Evolutionary conservation across 2,113 vertebrate genomes (phyloP).

Genomic region (Forbesichthys papilliferus): DNA sequence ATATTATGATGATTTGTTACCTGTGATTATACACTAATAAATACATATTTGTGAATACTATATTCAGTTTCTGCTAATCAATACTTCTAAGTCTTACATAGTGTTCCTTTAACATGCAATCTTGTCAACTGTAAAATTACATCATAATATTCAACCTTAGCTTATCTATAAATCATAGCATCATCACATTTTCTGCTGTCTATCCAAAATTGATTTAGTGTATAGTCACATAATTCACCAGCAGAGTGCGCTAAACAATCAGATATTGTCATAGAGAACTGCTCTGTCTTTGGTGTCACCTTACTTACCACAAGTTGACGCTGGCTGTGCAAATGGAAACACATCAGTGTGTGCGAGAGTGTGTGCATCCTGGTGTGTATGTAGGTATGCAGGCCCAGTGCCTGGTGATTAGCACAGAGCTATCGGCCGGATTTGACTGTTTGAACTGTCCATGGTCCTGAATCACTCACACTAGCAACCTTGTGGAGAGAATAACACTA

Average conservation of each 20-base stretch:
- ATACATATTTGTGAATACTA: no score
- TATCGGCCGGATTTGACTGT: neutral
- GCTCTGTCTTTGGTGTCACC: slow-evolving; percentile 4
- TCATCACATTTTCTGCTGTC: neutral
- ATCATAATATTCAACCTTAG: no score
- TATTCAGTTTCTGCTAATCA: no score
- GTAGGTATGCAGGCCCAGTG: neutral
- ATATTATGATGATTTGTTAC: no score
- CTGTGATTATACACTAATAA: no score
- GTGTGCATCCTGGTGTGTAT: neutral
- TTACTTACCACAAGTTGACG: neutral
- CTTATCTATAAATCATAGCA: neutral
- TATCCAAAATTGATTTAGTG: neutral
- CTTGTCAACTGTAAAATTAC: no score
- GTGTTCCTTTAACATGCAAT: no score
- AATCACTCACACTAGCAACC: slow-evolving; percentile 35
- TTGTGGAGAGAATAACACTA: neutral
- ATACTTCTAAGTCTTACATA: no score
- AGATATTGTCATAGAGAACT: neutral
- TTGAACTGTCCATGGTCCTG: slow-evolving; percentile 49
- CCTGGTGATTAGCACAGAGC: neutral
- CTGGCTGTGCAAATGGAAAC: slow-evolving; percentile 15
- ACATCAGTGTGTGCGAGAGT: slow-evolving; percentile 19
- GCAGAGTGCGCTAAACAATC: slow-evolving; percentile 50
- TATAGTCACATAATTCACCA: slow-evolving; percentile 31